Evolutionary conservation across 2,888 invertebrate genomes (phyloP).

Genomic region (Nemapogon koenigi): DNA sequence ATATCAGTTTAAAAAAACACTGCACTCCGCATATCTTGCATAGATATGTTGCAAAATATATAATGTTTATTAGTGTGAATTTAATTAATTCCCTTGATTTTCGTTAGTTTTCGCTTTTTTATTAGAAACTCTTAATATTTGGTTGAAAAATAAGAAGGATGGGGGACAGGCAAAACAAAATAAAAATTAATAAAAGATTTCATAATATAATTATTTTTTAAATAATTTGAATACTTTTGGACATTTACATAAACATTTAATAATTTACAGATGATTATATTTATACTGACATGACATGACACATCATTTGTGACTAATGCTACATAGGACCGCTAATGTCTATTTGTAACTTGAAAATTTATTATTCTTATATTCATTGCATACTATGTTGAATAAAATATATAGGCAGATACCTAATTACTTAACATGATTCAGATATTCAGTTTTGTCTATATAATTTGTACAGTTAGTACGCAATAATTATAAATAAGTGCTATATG

Average conservation of each 20-base stretch:
- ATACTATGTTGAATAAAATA: too few relatives aligned
- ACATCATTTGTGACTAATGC: conserved; percentile 57
- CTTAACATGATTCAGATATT: too few relatives aligned
- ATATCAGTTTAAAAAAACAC: too few relatives aligned
- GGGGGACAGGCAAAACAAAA: conserved; percentile 31
- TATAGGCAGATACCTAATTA: too few relatives aligned
- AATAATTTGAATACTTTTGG: conserved; percentile 67
- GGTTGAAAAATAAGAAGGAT: conserved; percentile 24
- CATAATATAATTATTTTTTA: conserved; percentile 57
- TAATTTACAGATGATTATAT: conserved; percentile 64
- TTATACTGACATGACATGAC: conserved; percentile 63
- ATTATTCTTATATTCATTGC: too few relatives aligned
- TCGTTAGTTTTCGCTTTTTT: too few relatives aligned
- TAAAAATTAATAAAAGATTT: conserved; percentile 43
- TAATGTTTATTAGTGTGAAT: too few relatives aligned
- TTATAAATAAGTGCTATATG: conserved; percentile 61
- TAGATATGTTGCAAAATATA: too few relatives aligned
- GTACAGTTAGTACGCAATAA: too few relatives aligned
- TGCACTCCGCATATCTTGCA: too few relatives aligned
- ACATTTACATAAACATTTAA: conserved; percentile 67
- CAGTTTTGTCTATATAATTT: too few relatives aligned
- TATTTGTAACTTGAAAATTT: conserved; percentile 58
- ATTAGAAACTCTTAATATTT: conserved; percentile 8
- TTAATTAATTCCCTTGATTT: too few relatives aligned
- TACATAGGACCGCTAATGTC: conserved; percentile 42